A percentile compares a stretch with the other conserved stretches of the same genome.
Conservation (phyloP, 2,113 vertebrate species). For the Boleophthalmus pectinirostris region DNA sequence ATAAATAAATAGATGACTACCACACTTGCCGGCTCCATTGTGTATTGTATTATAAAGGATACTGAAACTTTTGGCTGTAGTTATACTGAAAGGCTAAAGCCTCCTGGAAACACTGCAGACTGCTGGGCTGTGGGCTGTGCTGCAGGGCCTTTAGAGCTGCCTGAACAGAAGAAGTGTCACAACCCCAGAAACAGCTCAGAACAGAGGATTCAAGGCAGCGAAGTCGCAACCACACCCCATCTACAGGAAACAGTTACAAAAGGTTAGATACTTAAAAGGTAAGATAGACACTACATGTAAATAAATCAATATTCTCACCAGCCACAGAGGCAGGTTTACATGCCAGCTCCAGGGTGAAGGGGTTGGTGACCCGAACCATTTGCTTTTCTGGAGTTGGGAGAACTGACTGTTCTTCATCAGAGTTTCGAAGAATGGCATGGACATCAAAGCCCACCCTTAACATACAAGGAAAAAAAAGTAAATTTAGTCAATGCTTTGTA, state of each 20-base stretch:
- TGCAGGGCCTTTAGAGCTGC: constrained; percentile 82
- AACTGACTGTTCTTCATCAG: constrained; percentile 83
- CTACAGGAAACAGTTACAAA: constrained; percentile 59
- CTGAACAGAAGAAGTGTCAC: constrained; percentile 84
- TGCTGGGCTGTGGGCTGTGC: constrained; percentile 75
- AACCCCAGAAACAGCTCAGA: constrained; percentile 94
- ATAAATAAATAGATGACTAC: no score
- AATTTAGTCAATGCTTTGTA: not conserved
- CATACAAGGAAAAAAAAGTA: not conserved
- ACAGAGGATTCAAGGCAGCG: constrained; percentile 87
- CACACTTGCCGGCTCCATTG: no score
- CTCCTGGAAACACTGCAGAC: constrained; percentile 81
- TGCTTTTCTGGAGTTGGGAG: constrained; percentile 82
- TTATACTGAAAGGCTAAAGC: constrained; percentile 80
- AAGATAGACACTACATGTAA: not conserved
- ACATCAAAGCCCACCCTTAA: constrained; percentile 92
- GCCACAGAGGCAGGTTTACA: constrained; percentile 77
- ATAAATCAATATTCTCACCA: constrained; percentile 71
- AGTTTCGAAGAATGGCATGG: constrained; percentile 91
- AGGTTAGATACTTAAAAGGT: no score
- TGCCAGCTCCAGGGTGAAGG: constrained; percentile 85
- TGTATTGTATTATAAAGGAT: constrained; percentile 79
- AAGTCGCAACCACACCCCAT: constrained; percentile 78
- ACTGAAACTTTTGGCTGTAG: constrained; percentile 84
- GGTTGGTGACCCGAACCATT: constrained; percentile 95